Conservation (phyloP, 2,113 vertebrate genomes). For the Mesitornis unicolor region DNA sequence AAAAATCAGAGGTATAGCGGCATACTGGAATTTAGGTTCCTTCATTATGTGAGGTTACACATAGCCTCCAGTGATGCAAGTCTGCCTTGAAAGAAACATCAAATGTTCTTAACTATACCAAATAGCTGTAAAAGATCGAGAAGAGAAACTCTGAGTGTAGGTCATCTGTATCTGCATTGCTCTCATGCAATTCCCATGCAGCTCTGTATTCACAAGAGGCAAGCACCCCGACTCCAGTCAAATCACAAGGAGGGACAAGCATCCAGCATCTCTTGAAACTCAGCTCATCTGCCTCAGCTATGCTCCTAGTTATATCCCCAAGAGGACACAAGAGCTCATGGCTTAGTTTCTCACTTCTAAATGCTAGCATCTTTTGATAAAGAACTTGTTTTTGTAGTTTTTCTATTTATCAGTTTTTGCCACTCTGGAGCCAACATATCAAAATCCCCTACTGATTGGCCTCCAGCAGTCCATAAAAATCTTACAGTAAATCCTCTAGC, state of each 20-base stretch:
- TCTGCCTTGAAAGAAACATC: background rate
- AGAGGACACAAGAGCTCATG: background rate
- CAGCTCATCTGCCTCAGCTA: background rate
- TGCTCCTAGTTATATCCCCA: background rate
- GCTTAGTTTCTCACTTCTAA: background rate
- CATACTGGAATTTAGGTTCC: background rate
- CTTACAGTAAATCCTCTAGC: background rate
- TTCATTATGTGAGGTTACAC: background rate
- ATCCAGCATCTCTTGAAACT: background rate
- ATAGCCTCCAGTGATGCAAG: background rate
- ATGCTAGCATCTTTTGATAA: background rate
- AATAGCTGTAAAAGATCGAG: background rate
- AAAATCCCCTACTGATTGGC: background rate
- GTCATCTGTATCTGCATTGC: background rate
- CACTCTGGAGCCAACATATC: background rate
- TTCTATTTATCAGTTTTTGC: background rate
- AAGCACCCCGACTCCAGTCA: background rate
- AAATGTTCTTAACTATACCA: background rate
- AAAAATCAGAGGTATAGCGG: rapidly evolving
- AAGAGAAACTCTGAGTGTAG: background rate
- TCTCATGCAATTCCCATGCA: background rate
- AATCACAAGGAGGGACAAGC: background rate
- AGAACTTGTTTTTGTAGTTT: background rate
- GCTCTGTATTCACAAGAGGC: background rate
- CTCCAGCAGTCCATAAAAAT: background rate